Percentiles rank a stretch among this genome's conserved stretches.
phyloP scores from a whole-genome alignment of 2,797 vertebrate species.

The Caiman crocodilus region DNA sequence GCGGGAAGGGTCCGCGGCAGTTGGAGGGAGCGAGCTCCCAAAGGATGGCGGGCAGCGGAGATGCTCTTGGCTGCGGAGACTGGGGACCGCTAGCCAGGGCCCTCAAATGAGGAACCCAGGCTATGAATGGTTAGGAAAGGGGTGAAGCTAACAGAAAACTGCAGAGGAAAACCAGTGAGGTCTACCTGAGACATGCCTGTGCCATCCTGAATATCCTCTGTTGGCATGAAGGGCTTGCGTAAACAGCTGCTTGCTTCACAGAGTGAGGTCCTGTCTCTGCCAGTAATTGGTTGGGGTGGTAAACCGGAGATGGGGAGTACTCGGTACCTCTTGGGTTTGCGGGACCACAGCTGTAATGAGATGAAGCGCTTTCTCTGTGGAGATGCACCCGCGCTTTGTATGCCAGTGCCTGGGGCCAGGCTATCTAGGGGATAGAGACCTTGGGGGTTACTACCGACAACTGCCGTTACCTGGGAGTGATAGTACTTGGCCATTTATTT shows the following conservation, averaged over 20 bases:
- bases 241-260: background rate
- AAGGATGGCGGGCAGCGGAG: background rate
- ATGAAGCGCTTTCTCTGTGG: background rate
- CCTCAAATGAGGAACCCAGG: background rate
- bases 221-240: background rate
- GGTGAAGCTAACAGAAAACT: background rate
- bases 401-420: background rate
- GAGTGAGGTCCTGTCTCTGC: background rate
- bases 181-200: background rate
- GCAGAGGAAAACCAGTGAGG: background rate
- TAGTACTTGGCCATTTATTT: background rate
- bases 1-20: background rate
- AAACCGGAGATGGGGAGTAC: background rate
- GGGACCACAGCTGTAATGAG: background rate
- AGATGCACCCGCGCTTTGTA: background rate
- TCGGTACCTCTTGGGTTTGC: background rate
- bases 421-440: background rate
- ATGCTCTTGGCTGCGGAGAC: background rate
- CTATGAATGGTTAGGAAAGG: background rate
- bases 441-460: conserved; percentile 69
- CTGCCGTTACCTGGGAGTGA: conserved; percentile 26
- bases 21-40: background rate
- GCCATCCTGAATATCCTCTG: background rate
- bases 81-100: background rate
- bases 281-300: background rate